A percentile compares a stretch with the other conserved stretches of the same genome.
These are phyloP conservation scores for Batillaria attramentaria DNA, from an alignment of 1,140 invertebrate genomes.

Conservation along the genomic window DNA sequence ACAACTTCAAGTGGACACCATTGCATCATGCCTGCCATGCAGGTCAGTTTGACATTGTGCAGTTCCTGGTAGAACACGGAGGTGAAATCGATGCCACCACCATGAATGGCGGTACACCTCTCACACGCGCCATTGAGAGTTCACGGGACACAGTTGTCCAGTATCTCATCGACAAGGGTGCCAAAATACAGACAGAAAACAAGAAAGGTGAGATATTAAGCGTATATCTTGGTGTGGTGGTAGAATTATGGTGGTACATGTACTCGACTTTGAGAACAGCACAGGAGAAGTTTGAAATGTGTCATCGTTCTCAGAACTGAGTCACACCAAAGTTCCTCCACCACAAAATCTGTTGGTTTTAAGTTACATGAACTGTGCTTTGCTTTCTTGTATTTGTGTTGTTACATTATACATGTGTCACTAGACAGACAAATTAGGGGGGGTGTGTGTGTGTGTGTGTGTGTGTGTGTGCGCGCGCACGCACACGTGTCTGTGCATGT, in stretches of 20 bases:
- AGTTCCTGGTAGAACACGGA: conserved; percentile 64
- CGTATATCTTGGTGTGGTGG: not conserved
- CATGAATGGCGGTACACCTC: conserved; percentile 70
- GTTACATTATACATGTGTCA: too few species aligned
- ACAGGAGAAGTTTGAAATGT: too few species aligned
- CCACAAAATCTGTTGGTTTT: too few species aligned
- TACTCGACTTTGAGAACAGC: too few species aligned
- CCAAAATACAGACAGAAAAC: conserved; percentile 70
- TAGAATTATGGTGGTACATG: not conserved
- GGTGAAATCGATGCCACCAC: conserved; percentile 69
- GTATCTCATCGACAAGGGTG: conserved; percentile 67
- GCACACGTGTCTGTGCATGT: not conserved
- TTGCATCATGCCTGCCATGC: conserved; percentile 72
- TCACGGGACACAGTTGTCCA: conserved; percentile 68
- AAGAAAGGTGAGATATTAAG: conserved; percentile 62
- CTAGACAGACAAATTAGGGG: too few species aligned
- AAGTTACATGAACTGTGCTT: too few species aligned
- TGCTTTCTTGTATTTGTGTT: too few species aligned
- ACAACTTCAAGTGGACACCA: conserved; percentile 73
- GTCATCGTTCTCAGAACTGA: too few species aligned
- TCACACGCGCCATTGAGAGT: conserved; percentile 72
- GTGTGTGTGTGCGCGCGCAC: not conserved
- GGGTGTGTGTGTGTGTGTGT: not conserved
- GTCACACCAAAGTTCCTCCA: too few species aligned
- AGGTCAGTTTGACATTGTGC: conserved; percentile 68